phyloP scores from a whole-genome alignment of 2,888 invertebrate genomes.

The Tenthredo livida region DNA sequence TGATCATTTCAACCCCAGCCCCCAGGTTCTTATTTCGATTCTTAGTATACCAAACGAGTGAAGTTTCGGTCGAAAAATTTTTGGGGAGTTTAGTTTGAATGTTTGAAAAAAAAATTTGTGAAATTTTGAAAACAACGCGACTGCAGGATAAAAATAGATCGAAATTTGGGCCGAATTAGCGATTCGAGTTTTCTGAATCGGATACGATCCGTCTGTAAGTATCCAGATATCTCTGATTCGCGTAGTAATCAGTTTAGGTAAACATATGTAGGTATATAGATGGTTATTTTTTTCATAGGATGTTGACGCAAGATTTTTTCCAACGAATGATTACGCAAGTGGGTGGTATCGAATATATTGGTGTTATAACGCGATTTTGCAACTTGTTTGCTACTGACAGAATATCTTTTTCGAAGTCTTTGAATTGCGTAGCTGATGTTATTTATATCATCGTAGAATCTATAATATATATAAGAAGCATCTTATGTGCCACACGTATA shows the following conservation, averaged over 20 bases:
- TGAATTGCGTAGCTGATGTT: slow-evolving; percentile 7
- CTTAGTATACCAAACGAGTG: too few species aligned
- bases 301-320: slow-evolving; percentile 15
- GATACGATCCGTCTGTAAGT: too few species aligned
- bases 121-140: too few species aligned
- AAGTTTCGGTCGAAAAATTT: too few species aligned
- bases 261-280: background rate
- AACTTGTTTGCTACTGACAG: slow-evolving; percentile 14
- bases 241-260: too few species aligned
- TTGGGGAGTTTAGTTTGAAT: too few species aligned
- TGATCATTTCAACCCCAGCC: too few species aligned
- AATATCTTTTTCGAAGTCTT: slow-evolving; percentile 8
- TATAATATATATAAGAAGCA: background rate
- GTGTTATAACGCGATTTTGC: background rate
- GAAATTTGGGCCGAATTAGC: too few species aligned
- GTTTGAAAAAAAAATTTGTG: background rate
- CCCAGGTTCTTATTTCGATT: too few species aligned
- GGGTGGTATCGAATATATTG: background rate
- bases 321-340: slow-evolving; percentile 13
- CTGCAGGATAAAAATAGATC: too few species aligned
- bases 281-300: background rate
- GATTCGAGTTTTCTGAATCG: background rate
- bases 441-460: background rate
- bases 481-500: background rate
- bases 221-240: too few species aligned